Base-by-base conservation (phyloP, 1,140 invertebrate genomes). In the Ostrea denselamellosa region DNA sequence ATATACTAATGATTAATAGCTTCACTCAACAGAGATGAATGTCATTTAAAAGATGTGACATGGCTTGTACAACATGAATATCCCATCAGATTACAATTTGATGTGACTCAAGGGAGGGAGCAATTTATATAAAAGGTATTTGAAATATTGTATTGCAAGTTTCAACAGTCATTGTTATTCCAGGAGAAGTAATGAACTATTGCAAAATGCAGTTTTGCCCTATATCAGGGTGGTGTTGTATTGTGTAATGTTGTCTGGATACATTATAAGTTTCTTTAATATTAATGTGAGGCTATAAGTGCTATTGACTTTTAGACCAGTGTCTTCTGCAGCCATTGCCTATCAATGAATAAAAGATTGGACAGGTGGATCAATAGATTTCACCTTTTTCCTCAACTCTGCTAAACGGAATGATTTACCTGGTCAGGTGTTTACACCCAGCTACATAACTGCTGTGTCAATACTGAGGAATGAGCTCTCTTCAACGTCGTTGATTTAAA, bases 341-440 rank as follows among this genome's bases (percentile, higher is more conserved):
- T 77, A 77, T 77, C 68, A 77, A 77, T 77, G 68, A 77, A 28
- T 77, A 77, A 77, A 77, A 77, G 68, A 77, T 34, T 77, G 68
- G 68, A 25, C 68, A 77, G 68, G 68, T 77, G 68, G 28, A 77
- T 77, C 68, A 77, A 77, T 77, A 77, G 68, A 34, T 77, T 77
- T 34, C 25, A 12, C 68, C 68, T 77, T 34, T 77, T 10, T 77
- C 68, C 68, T 28, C 28, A 14, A 25, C 68, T 77, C 25, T 25
- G 14, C 25, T 77, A 77, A 77, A 14, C 10, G 28, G 25, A 77
- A 25, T 34, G 68, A 77, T 77, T 77, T 77, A 77, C 68, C 68
- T 28, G 68, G 25, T 77, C 68, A 77, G 68, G 68, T 77, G 68
- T 77, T 25, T 77, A 77, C 68, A 77, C 68, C 68, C 68, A 28